Evolutionary conservation across 2,797 vertebrate genomes (phyloP), one percentile per base, ranked within the genome.

Genomic region (Gastrophryne carolinensis): DNA sequence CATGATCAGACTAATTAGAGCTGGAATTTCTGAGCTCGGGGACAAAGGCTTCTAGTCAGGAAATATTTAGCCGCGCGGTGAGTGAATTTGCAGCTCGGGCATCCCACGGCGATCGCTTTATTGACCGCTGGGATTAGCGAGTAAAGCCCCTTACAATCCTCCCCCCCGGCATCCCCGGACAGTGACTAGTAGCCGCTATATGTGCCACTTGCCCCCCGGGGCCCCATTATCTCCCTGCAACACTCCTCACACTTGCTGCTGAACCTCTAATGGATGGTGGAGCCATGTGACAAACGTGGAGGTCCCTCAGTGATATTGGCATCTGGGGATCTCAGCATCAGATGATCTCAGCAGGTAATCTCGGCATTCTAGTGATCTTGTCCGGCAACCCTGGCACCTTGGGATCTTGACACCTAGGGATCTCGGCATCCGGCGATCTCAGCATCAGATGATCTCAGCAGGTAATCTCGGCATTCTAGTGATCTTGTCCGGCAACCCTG

Each of bases 41-140:
- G 57, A 70, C 66, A 70, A 70, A 76, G 74, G 21, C 34, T 47
- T 19, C 29, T 27, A 70, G 74, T 70, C 49, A 54, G 24, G 17
- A 53, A 3, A 37, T 21, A n/a, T 50, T 56, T 17, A 47, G 75
- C 58, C 75, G 65, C 66, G 71, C 71, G 75, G 74, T 44, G 49
- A 44, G 34, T 8, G 53, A 67, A 77, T 77, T 77, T 71, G 58
- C 58, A 64, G 58, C 65, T 54, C n/a, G 50, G 19, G 60, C 75
- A 57, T 71, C 67, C 66, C 37, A 35, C 50, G 2, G 53, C 6
- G 58, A 71, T 47, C 64, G 62, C 58, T 74, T 24, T 27, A 65
- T 26, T 44, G 72, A 53, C 62, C 26, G 12, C 39, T 5, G 4
- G 67, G 67, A 77, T 77, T 77, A 77, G 50, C 52, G 12, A 21